These are phyloP conservation scores for Corydoras sp. DNA, from an alignment of 2,113 vertebrate species.

Conservation along the genomic window DNA sequence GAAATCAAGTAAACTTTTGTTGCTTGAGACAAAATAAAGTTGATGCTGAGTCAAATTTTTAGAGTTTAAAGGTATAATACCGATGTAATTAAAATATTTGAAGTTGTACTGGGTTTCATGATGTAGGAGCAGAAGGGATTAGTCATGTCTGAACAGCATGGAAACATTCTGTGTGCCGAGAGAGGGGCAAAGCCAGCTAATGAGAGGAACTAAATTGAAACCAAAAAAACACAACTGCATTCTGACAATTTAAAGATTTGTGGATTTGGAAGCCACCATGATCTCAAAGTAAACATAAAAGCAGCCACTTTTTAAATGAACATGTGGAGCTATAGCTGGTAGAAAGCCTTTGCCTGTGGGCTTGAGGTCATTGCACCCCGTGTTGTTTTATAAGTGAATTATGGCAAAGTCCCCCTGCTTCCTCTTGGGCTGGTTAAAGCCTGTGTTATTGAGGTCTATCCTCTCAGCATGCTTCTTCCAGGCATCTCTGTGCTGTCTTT, in stretches of 20 bases:
- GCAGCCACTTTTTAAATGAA: conserved; percentile 11
- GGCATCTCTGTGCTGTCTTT: conserved; percentile 46
- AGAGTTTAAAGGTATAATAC: conserved; percentile 23
- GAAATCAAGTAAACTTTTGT: too few species aligned
- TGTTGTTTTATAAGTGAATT: conserved; percentile 52
- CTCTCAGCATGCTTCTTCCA: conserved; percentile 49
- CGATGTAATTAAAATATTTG: conserved; percentile 50
- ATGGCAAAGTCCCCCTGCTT: conserved; percentile 42
- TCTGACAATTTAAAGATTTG: conserved; percentile 29
- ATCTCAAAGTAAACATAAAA: conserved; percentile 34
- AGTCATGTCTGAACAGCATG: conserved; percentile 55
- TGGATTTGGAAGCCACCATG: conserved; percentile 31
- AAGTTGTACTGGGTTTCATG: conserved; percentile 49
- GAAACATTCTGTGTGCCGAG: conserved; percentile 44
- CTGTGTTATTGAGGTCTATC: conserved; percentile 37
- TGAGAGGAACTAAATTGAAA: conserved; percentile 37
- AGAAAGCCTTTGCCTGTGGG: conserved; percentile 13
- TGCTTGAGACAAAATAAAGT: background rate
- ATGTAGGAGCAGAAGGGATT: conserved; percentile 55
- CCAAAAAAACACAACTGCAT: conserved; percentile 29
- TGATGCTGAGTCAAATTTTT: conserved; percentile 1
- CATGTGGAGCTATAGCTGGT: background rate
- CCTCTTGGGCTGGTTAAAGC: conserved; percentile 40
- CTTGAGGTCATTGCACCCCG: conserved; percentile 31
- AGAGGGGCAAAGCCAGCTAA: conserved; percentile 34